phyloP scores from a whole-genome alignment of 2,888 invertebrate genomes.

The Lysandra coridon region DNA sequence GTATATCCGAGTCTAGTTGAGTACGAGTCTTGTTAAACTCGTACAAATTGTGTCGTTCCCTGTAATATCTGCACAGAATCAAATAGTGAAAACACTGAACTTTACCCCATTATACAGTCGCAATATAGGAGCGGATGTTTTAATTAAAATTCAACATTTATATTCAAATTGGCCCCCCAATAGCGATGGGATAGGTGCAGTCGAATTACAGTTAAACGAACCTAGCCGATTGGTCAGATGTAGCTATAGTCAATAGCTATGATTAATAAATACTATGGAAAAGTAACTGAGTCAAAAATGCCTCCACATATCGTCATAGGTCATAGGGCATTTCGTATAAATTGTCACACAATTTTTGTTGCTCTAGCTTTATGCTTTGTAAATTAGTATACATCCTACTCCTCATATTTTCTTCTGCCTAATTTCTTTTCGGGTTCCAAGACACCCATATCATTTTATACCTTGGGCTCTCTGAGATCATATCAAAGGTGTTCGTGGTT shows the following conservation, averaged over 20 bases:
- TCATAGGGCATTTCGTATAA: no score
- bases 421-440: no score
- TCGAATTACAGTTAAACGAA: conserved; percentile 29
- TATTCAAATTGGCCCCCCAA: conserved; percentile 29
- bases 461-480: no score
- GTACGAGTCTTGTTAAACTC: conserved; percentile 5
- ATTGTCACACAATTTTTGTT: no score
- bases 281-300: background rate
- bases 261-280: background rate
- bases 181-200: conserved; percentile 29
- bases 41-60: background rate
- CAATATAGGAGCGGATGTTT: conserved; percentile 29
- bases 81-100: conserved; percentile 22
- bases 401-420: no score
- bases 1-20: background rate
- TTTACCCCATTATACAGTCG: conserved; percentile 29
- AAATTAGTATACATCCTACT: no score
- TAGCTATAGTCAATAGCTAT: background rate
- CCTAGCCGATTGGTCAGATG: conserved; percentile 21
- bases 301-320: no score
- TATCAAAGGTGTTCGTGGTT: no score
- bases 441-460: background rate
- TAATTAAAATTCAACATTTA: conserved; percentile 31
- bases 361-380: no score
- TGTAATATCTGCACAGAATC: background rate